Conservation (phyloP, 2,888 invertebrate species). For the Hedya salicella region DNA sequence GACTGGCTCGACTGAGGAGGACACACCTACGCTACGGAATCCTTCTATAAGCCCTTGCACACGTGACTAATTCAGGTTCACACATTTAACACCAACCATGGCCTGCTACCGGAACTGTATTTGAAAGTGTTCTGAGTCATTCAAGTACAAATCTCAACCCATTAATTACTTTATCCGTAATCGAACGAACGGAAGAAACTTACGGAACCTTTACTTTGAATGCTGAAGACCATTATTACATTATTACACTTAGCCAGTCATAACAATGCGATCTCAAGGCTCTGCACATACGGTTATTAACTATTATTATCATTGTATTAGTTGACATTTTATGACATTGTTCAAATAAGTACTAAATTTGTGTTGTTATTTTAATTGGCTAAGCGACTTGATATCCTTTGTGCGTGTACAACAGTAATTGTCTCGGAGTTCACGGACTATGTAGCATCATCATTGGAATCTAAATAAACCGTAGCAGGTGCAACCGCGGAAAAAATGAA, state of each 20-base stretch:
- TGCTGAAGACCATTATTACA: conserved; percentile 12
- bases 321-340: conserved; percentile 33
- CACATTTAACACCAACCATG: neutral
- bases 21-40: too few relatives aligned
- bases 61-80: too few relatives aligned
- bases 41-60: too few relatives aligned
- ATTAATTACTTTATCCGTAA: neutral
- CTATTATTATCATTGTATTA: conserved; percentile 37
- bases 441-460: too few relatives aligned
- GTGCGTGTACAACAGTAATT: too few relatives aligned
- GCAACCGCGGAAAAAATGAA: too few relatives aligned
- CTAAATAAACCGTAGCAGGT: too few relatives aligned
- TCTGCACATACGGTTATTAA: conserved; percentile 31
- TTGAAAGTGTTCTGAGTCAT: neutral
- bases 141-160: neutral
- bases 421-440: too few relatives aligned
- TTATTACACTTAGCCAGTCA: conserved; percentile 5
- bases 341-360: conserved; percentile 38
- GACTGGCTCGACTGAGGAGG: too few relatives aligned
- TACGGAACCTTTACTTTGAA: conserved; percentile 12
- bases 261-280: conserved; percentile 34
- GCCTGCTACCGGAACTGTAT: neutral
- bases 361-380: conserved; percentile 26
- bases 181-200: neutral
- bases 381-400: neutral